Percentiles rank a stretch among this genome's conserved stretches.
Evolutionary conservation across 23 tunicate species (phyloP).

Genomic region (Botrylloides violaceus): DNA sequence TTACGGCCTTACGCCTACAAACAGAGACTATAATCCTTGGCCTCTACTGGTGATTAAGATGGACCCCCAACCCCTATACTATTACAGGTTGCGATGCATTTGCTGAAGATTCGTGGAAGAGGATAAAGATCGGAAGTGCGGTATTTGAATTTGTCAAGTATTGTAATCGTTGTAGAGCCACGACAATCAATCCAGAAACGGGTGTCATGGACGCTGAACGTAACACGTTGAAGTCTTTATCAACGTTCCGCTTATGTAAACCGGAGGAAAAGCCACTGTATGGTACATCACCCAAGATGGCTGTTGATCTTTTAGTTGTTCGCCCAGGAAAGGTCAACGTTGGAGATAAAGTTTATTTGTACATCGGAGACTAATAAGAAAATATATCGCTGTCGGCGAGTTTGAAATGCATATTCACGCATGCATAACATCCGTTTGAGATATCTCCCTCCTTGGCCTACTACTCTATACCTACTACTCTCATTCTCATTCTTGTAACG

Average conservation of each 20-base stretch:
- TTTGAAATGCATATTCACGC: too few relatives aligned
- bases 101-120: not conserved
- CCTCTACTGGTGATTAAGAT: too few relatives aligned
- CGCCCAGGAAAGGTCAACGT: slow-evolving; percentile 27
- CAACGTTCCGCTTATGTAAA: slow-evolving; percentile 1
- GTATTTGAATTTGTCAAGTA: not conserved
- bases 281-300: slow-evolving; percentile 28
- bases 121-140: not conserved
- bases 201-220: slow-evolving; percentile 19
- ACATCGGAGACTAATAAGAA: too few relatives aligned
- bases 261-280: slow-evolving; percentile 12
- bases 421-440: too few relatives aligned
- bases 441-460: too few relatives aligned
- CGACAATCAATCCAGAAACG: slow-evolving; percentile 49
- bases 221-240: slow-evolving; percentile 31
- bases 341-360: slow-evolving; percentile 44
- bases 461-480: too few relatives aligned
- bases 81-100: not conserved
- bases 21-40: too few relatives aligned
- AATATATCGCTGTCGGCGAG: too few relatives aligned
- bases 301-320: slow-evolving; percentile 13
- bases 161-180: slow-evolving; percentile 32
- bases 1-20: too few relatives aligned
- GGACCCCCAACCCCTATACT: not conserved
- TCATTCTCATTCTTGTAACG: too few relatives aligned